Conservation (phyloP, 2,888 invertebrate species). For the Octodonta nipae region DNA sequence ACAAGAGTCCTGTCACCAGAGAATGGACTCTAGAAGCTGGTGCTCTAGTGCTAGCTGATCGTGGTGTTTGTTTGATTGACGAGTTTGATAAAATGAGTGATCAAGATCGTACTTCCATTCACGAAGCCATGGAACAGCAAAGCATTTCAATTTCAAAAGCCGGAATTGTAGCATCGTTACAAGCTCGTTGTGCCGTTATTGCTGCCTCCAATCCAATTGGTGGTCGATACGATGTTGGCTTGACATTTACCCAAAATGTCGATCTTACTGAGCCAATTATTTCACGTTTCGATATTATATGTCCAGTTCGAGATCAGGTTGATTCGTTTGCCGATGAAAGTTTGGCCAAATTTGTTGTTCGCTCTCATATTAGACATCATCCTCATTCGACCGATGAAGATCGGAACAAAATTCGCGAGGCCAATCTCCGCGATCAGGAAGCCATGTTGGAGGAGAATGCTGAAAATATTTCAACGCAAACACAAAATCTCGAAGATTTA, state of each 20-base stretch:
- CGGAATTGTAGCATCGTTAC: slow-evolving; percentile 94
- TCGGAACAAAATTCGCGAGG: no score
- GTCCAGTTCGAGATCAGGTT: slow-evolving; percentile 91
- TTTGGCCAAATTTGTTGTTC: slow-evolving; percentile 70
- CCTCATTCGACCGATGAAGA: slow-evolving; percentile 52
- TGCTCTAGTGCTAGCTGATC: slow-evolving; percentile 91
- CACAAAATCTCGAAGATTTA: slow-evolving; percentile 16
- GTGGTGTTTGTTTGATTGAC: slow-evolving; percentile 96
- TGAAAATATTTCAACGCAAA: no score
- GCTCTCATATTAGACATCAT: slow-evolving; percentile 90
- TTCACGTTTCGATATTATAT: slow-evolving; percentile 93
- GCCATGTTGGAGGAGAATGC: no score
- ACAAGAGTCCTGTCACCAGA: slow-evolving; percentile 74
- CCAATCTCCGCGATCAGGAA: no score
- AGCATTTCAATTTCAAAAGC: slow-evolving; percentile 98
- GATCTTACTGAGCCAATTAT: slow-evolving; percentile 95
- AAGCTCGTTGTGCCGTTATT: slow-evolving; percentile 93
- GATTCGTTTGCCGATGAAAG: slow-evolving; percentile 86
- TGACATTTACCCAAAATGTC: slow-evolving; percentile 95
- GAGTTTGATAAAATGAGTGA: slow-evolving; percentile 99
- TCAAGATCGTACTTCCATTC: slow-evolving; percentile 92
- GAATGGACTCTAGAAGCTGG: slow-evolving; percentile 99
- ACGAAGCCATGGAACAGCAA: slow-evolving; percentile 99
- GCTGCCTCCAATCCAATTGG: slow-evolving; percentile 98
- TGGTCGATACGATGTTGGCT: slow-evolving; percentile 90